These are phyloP conservation scores for Drosophila seguyi DNA, from an alignment of 1,140 invertebrate genomes.

Conservation along the genomic window DNA sequence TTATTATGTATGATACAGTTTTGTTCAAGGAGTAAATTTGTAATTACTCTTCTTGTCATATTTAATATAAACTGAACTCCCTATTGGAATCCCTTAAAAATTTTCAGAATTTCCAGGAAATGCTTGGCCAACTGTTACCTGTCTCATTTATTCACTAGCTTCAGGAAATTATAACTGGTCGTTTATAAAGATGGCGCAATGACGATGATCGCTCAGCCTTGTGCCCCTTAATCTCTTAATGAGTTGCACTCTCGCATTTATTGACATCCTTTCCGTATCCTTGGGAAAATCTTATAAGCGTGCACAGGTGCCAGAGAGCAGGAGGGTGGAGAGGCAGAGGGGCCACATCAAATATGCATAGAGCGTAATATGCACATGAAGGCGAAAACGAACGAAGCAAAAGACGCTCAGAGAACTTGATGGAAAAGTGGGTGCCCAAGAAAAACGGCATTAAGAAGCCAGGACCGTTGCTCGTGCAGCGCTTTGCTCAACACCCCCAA, in stretches of 20 bases:
- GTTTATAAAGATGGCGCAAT: slow-evolving; percentile 4
- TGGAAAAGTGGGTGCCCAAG: slow-evolving; percentile 45
- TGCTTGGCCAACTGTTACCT: too few species aligned
- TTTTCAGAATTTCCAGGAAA: background rate
- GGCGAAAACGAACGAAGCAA: slow-evolving; percentile 47
- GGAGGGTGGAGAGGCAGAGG: background rate
- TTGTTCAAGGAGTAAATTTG: too few species aligned
- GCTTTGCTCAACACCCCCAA: slow-evolving; percentile 19
- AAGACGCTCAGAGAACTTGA: slow-evolving; percentile 44
- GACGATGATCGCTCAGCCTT: slow-evolving; percentile 50
- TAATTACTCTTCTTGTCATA: too few species aligned
- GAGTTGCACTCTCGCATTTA: slow-evolving; percentile 76
- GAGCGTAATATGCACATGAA: slow-evolving; percentile 72
- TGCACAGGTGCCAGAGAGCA: slow-evolving; percentile 30
- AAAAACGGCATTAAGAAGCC: slow-evolving; percentile 72
- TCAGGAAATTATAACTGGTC: slow-evolving; percentile 39
- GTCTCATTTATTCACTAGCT: slow-evolving; percentile 11
- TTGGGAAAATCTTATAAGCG: slow-evolving; percentile 69
- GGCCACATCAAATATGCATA: slow-evolving; percentile 72
- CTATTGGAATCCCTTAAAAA: background rate
- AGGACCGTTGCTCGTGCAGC: slow-evolving; percentile 40
- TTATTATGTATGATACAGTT: too few species aligned
- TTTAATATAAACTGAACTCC: background rate
- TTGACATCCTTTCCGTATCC: slow-evolving; percentile 64
- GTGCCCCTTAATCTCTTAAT: slow-evolving; percentile 74